Base-by-base conservation (phyloP, 2,113 vertebrate genomes). In the Paradisaea rubra region DNA sequence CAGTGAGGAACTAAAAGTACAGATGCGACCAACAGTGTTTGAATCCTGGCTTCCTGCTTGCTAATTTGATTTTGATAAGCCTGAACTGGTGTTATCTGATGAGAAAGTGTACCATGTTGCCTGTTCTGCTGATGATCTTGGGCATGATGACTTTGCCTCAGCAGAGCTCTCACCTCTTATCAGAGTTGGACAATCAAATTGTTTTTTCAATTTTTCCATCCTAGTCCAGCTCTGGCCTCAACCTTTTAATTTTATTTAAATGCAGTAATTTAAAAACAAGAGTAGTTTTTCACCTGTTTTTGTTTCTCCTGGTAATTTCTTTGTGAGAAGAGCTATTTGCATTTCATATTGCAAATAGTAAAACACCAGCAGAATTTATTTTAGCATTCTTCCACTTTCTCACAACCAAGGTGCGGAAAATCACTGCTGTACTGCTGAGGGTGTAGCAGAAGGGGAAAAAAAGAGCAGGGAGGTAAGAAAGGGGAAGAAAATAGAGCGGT, bases 21-120 rank as follows among this genome's bases (percentile, higher is more conserved):
- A 74, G 72, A 91, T 59, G n/a, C 37, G 85, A 79, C 56, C 14
- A 71, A 39, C 21, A 59, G 70, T 21, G 47, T 59, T 69, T 85
- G 61, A 89, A 54, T 60, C 31, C 47, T 35, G 44, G 20, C 52
- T 89, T 94, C 57, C 91, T 82, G 61, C 49, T 88, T 82, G 33
- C 35, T 82, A 94, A 94, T 88, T 94, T 93, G 53, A 70, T 77
- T 94, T 83, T 77, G 74, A 76, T 91, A 85, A 82, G 63, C 57
- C 71, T 64, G 66, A 90, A 60, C 27, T 0, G 0, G 28, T 30
- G 27, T 37, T 68, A 88, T 52, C 79, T 88, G 66, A 94, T 71
- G 31, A 87, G 21, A 74, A 81, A 82, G 27, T 45, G 12, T 9
- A 56, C 53, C 19, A 28, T 76, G 39, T 57, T 76, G 52, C 21